Evolutionary conservation across 2,888 invertebrate genomes (phyloP).

Genomic region (Sturmia bella): DNA sequence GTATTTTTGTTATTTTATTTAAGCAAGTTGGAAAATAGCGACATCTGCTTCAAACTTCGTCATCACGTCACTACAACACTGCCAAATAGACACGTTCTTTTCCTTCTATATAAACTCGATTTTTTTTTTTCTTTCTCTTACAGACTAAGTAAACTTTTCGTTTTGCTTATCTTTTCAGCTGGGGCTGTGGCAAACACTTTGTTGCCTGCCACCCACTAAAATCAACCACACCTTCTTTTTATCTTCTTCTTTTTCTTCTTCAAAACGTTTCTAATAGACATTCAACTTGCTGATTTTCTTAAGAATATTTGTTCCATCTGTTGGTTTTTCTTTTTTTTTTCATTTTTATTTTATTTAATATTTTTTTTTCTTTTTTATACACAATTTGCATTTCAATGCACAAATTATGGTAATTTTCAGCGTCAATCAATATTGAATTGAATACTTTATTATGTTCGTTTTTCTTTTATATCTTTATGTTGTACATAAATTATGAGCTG

Average conservation of each 20-base stretch:
- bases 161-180: conserved; percentile 38
- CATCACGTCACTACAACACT: conserved; percentile 51
- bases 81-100: conserved; percentile 45
- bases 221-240: conserved; percentile 58
- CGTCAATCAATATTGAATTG: conserved; percentile 67
- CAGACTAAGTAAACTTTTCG: neutral
- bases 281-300: conserved; percentile 50
- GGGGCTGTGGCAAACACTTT: neutral
- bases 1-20: conserved; percentile 48
- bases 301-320: conserved; percentile 62
- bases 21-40: conserved; percentile 40
- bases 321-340: conserved; percentile 42
- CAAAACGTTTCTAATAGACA: conserved; percentile 24
- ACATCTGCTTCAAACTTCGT: conserved; percentile 59
- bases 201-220: conserved; percentile 57
- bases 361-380: conserved; percentile 42
- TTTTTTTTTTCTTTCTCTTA: neutral
- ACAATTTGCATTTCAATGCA: conserved; percentile 65
- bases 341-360: conserved; percentile 41
- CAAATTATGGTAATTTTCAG: conserved; percentile 69
- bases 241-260: conserved; percentile 1
- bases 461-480: conserved; percentile 14
- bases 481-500: conserved; percentile 58
- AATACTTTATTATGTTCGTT: conserved; percentile 49
- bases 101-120: neutral